Conservation (phyloP, 2,113 vertebrate species). For the Varanus komodoensis region DNA sequence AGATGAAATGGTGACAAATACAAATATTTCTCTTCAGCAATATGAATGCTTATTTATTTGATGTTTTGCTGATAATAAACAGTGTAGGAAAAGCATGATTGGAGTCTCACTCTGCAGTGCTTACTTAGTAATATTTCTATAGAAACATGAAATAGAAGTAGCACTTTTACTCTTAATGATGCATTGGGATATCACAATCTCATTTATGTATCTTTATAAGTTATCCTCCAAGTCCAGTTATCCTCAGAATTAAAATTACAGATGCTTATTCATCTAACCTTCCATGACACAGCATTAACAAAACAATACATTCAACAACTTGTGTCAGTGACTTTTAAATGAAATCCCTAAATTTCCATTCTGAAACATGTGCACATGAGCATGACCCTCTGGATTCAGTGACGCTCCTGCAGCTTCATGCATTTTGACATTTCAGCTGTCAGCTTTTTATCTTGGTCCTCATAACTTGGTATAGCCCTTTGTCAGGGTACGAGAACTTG, state of each 20-base stretch:
- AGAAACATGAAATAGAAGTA: fast-evolving
- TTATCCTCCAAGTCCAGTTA: not conserved
- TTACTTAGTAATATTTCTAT: not conserved
- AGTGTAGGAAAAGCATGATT: constrained; percentile 12
- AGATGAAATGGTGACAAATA: not conserved
- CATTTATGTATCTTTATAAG: not conserved
- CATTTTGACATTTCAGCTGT: not conserved
- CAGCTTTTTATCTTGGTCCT: not conserved
- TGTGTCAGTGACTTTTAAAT: not conserved
- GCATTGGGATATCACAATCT: constrained; percentile 10
- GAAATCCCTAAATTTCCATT: not conserved
- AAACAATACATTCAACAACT: not conserved
- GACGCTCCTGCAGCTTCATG: not conserved
- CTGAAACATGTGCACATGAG: not conserved
- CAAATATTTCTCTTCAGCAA: fast-evolving
- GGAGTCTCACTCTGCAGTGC: constrained; percentile 57
- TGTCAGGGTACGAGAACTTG: not conserved
- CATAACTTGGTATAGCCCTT: not conserved
- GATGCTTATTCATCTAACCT: not conserved
- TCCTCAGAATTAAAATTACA: not conserved
- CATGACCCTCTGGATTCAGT: not conserved
- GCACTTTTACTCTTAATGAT: constrained; percentile 41
- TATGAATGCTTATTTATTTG: fast-evolving
- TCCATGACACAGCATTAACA: not conserved
- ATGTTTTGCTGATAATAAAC: fast-evolving